These are phyloP conservation scores for Tipula lateralis DNA, from an alignment of 2,888 invertebrate genomes.

Conservation along the genomic window DNA sequence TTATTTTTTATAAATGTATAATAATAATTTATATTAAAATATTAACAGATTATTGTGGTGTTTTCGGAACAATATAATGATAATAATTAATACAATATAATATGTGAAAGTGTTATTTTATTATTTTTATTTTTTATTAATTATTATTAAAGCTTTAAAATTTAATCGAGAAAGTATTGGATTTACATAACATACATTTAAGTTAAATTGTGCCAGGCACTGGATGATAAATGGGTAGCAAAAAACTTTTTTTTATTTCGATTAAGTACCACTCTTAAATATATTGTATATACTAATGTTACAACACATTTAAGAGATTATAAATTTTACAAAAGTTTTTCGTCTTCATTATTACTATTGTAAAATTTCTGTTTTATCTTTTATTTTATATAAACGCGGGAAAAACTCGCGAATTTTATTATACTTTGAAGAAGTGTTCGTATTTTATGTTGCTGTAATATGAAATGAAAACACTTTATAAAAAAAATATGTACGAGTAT, in stretches of 20 bases:
- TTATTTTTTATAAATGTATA: neutral
- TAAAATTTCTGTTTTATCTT: neutral
- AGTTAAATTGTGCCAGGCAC: neutral
- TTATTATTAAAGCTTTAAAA: neutral
- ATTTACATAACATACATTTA: neutral
- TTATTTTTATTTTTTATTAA: neutral
- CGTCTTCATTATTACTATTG: neutral
- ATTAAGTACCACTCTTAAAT: neutral
- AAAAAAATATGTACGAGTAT: too few relatives aligned
- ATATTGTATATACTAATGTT: neutral
- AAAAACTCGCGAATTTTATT: neutral
- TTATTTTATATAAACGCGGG: neutral
- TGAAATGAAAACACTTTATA: neutral
- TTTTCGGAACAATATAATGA: neutral
- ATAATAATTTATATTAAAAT: neutral
- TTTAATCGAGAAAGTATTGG: neutral
- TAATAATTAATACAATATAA: neutral
- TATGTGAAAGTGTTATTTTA: neutral
- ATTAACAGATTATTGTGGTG: neutral
- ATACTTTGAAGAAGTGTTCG: neutral
- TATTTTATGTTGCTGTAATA: neutral
- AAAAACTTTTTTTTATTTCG: neutral
- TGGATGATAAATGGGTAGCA: neutral
- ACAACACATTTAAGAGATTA: constrained; percentile 7
- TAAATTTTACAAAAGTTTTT: constrained; percentile 7